Base-by-base conservation (phyloP, 1,140 invertebrate genomes). In the Spodoptera litura region DNA sequence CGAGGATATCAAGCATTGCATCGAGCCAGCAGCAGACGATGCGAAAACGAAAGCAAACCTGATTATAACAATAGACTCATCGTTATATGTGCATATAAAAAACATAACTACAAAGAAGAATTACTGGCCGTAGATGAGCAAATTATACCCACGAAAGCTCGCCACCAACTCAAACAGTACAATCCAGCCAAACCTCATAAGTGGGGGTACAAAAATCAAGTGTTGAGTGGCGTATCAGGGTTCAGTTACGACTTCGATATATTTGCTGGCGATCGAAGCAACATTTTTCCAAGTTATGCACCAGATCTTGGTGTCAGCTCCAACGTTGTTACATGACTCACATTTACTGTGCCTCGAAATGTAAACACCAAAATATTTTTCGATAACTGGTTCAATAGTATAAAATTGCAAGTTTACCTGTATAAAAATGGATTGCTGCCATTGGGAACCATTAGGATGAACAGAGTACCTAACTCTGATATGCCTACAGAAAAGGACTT, bases 391-490 rank as follows among this genome's bases (percentile, higher is more conserved):
- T 95, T 92, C 78, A 89, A 82, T 71, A 87, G 86, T 59, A 80
- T 76, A 11, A 83, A 80, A 5, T 81, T 93, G 56, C 27, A 85
- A 79, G 80, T 86, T 15, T 88, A 88, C 78, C 64, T 92, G 20
- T 82, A 80, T 73, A 82, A 89, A 81, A 82, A 81, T 78, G 91
- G 87, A 38, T 81, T 93, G 78, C 79, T 92, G 20, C 88, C 87
- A 81, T 73, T 95, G 51, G 94, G 90, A 79, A 94, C 89, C 77
- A 86, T 94, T 35, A 86, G 89, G 78, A 44, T 81, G 49, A 93
- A 94, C 84, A 78, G 90, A 81, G 77, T 93, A 25, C 80, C 83
- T 70, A 86, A 85, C 70, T 81, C 82, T 75, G 68, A 84, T 56
- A 83, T 94, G 79, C 81, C 86, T 31, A 44, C 27, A 13, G 58